Base-by-base conservation (phyloP, 2,888 invertebrate genomes). In the Amiota communis region DNA sequence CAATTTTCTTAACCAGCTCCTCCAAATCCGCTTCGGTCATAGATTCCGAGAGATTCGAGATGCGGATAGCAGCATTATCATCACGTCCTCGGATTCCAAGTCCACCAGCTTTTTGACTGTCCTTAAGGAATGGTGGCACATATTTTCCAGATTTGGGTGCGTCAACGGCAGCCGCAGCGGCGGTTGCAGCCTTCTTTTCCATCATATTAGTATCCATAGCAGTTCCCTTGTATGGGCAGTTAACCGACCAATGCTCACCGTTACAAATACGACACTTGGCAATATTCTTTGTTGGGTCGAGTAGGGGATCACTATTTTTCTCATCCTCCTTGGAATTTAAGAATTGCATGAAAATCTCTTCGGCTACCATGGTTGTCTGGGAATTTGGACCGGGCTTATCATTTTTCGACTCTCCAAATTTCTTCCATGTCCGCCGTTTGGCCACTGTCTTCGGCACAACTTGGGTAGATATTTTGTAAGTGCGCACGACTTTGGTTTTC, bases 331-430 rank as follows among this genome's bases (percentile, higher is more conserved):
- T 96, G 84, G 94, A 95, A 47, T 94, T 95, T 71, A 97, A 93
- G 85, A 96, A 97, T 87, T 96, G 97, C 96, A 99, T 97, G 85
- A 93, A 95, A 9, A 99, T 96, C 91, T 98, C 98, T 91, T 99
- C 99, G 76, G 96, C 95, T 1, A 97, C 96, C 86, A 97, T 96
- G 1, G 99, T 99, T 8, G 98, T 99, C n/a, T 98, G 95, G 17
- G 98, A 96, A 90, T 99, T 98, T 0, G 99, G 99, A 0, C 99
- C 98, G n/a, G 98, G 96, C 82, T 97, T 96, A 88, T 99, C 99
- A 87, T 92, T 92, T 12, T 92, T 93, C 0, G 97, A 97, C 80
- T 95, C 95, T 11, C 99, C 99, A 91, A 98, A 99, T 90, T 99
- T 99, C 70, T 94, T 92, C 97, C 97, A 98, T 64, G 95, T 95